A percentile compares a stretch with the other conserved stretches of the same genome.
Conservation (phyloP, 2,888 invertebrate genomes). For the Apoda limacodes region DNA sequence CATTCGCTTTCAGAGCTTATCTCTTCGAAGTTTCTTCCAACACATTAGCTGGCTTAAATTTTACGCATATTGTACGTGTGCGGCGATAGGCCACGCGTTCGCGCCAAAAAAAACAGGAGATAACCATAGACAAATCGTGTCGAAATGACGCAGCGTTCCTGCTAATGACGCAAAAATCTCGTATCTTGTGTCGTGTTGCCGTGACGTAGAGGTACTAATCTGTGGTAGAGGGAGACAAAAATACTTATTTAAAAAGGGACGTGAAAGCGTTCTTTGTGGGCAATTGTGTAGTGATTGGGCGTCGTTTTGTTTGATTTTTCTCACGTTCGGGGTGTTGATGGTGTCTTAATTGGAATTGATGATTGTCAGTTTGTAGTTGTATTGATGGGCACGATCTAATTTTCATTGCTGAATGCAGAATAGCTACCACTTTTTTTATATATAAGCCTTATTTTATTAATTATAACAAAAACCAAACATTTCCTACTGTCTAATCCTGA, state of each 20-base stretch:
- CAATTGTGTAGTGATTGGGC: slow-evolving; percentile 41
- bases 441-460: too few species aligned
- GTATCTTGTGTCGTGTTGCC: slow-evolving; percentile 46
- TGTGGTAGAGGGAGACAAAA: slow-evolving; percentile 39
- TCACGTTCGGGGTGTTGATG: slow-evolving; percentile 49
- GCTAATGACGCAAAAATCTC: slow-evolving; percentile 63
- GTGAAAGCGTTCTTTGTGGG: slow-evolving; percentile 39
- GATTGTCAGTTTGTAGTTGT: slow-evolving; percentile 27
- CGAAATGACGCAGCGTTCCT: slow-evolving; percentile 47
- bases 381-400: neutral
- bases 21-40: slow-evolving; percentile 51
- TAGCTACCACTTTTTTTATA: too few species aligned
- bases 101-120: slow-evolving; percentile 49
- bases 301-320: slow-evolving; percentile 57
- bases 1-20: slow-evolving; percentile 53
- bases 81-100: slow-evolving; percentile 41
- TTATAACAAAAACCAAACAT: too few species aligned
- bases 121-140: slow-evolving; percentile 66
- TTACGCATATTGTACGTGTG: slow-evolving; percentile 61
- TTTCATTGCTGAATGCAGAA: too few species aligned
- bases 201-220: slow-evolving; percentile 38
- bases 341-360: slow-evolving; percentile 62
- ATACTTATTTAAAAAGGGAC: slow-evolving; percentile 44
- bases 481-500: too few species aligned
- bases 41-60: slow-evolving; percentile 57